Evolutionary conservation across 2,888 invertebrate genomes (phyloP), one percentile per base, ranked within the genome.

Genomic region (Callimorpha dominula): DNA sequence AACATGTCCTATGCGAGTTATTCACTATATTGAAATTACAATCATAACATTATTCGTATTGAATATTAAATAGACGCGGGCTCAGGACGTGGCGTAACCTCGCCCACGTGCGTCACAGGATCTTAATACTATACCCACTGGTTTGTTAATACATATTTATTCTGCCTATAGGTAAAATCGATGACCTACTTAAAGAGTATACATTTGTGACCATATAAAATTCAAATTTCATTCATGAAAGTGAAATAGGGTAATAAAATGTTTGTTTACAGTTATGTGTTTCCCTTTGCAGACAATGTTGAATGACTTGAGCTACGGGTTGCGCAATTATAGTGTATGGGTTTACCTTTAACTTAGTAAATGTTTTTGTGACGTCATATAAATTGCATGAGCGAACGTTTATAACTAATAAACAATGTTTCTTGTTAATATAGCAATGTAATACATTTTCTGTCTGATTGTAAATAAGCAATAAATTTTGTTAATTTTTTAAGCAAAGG

Each of bases 61-160:
- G 73, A 83, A 82, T 80, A 78, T 76, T 80, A 76, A 75, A 74
- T 8, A 72, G 65, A 69, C 77, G 78, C 84, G 52, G 72, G 80
- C 80, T 77, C 84, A 87, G 85, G 83, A 81, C 79, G 71, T 88
- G 85, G 78, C 81, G 88, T 74, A 88, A 88, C 15, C 68, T 68
- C 84, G 81, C 88, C 86, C 78, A 88, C 87, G 77, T 78, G 50
- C 43, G 54, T 9, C 54, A 63, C 71, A 76, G 84, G 78, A 82
- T 79, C 75, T 78, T 70, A 77, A 67, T 77, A 20, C 20, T 57
- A 11, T 20, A 71, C 71, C 70, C 65, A 74, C 73, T 73, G 77
- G 71, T 78, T 81, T 75, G 15, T 71, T 68, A 82, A 79, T 71
- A 60, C 5, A 14, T 60, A 64, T 17, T 40, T 11, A 63, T 73